Evolutionary conservation across 2,888 invertebrate genomes (phyloP), one percentile per base, ranked within the genome.

Genomic region (Campoplex nolae): DNA sequence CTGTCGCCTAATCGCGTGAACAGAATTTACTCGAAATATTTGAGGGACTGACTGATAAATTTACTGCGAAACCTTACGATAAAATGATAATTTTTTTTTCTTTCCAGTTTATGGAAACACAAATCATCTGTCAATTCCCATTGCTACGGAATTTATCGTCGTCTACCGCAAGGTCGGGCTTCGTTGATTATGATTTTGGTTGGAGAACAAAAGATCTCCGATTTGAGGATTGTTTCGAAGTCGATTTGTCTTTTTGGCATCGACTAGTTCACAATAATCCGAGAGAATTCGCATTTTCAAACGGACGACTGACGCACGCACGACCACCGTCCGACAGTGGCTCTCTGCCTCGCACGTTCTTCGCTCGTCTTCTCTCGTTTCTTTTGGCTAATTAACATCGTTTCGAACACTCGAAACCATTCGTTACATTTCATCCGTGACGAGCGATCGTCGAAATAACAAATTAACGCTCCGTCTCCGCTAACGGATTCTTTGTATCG

Each of bases 311-410:
- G 71, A 38, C 18, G 54, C 35, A 38, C 38, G 38, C 23, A 38
- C 75, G 62, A 73, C 23, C 48, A 65, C 42, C 18, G 54, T 77
- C 67, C 32, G 48, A 71, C 77, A 45, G 28, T 23, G 71, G 38
- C 70, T 38, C 48, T 42, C 51, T 23, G 62, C n/a, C 75, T 70
- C 75, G 62, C 23, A n/a, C 35, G 18, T n/a, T 56, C 28, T 48
- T 45, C 51, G 65, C 62, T 23, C 32, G n/a, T 48, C 18, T 18
- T 35, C 51, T 35, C 51, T 35, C 71, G 48, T 42, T 73, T 81
- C 79, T 28, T 58, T n/a, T 65, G 80, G 56, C 76, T 76, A 85
- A 85, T 85, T 80, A 38, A 67, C 76, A 76, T 81, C 71, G 73
- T 71, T 18, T 71, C 65, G 38, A 32, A 58, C 51, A 54, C 23